Conservation (phyloP, 2,888 invertebrate species). For the Andrena marginata region DNA sequence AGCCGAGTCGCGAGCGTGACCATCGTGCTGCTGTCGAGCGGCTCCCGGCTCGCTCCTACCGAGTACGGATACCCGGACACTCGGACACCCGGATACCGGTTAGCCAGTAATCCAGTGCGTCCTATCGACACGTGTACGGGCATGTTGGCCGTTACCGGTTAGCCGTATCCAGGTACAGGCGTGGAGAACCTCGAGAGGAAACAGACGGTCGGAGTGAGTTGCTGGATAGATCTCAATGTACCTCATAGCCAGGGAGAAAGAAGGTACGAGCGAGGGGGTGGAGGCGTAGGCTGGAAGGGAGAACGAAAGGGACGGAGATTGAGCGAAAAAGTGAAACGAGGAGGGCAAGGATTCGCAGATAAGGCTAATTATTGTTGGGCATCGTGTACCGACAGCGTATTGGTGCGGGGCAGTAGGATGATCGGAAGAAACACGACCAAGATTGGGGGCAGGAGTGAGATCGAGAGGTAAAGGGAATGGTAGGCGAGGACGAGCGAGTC, state of each 20-base stretch:
- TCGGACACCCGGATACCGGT: constrained; percentile 27
- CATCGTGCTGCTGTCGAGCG: constrained; percentile 32
- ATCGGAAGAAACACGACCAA: background rate
- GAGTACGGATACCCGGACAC: constrained; percentile 29
- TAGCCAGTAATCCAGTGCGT: constrained; percentile 44
- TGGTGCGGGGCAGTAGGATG: constrained; percentile 30
- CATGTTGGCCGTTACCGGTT: constrained; percentile 45
- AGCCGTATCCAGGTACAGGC: constrained; percentile 52
- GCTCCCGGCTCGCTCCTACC: constrained; percentile 10
- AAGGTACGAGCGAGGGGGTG: constrained; percentile 20
- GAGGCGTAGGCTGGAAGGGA: constrained; percentile 9
- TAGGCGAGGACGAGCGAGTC: constrained; percentile 29
- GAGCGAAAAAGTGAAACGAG: constrained; percentile 30
- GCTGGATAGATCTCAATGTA: background rate
- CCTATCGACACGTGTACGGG: constrained; percentile 55
- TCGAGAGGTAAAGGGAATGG: constrained; percentile 27
- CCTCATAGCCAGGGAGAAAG: background rate
- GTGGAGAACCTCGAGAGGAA: constrained; percentile 36
- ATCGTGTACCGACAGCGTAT: constrained; percentile 61
- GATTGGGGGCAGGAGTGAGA: constrained; percentile 39
- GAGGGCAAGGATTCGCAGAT: constrained; percentile 64
- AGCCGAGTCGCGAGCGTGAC: constrained; percentile 55
- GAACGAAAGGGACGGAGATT: constrained; percentile 18
- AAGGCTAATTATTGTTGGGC: constrained; percentile 81
- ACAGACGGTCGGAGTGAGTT: background rate